Base-by-base conservation (phyloP, 2,888 invertebrate species). In the Orgyia antiqua region DNA sequence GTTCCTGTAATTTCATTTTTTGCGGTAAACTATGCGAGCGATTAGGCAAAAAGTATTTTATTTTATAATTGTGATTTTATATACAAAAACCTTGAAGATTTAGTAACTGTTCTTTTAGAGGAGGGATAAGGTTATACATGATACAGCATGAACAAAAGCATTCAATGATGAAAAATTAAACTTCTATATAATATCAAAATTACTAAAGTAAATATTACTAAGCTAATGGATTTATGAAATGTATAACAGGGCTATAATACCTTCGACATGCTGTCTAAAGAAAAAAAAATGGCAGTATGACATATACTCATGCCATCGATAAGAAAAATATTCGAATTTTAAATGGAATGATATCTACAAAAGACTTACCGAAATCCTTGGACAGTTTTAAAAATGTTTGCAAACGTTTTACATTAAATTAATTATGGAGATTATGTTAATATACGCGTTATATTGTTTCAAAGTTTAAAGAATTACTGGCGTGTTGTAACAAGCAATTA, bases 141-240 rank as follows among this genome's bases (percentile, higher is more conserved):
- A 50, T 31, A 42, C 34, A 36, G 53, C 48, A 53, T 51, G 55
- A 54, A 57, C 50, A 53, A 50, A 70, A 66, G 67, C 64, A 63
- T 55, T 45, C 45, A 57, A 66, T 57, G 53, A 64, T 55, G 42
- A 42, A 51, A 58, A 54, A 45, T 30, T 37, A 50, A 53, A 58
- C 33, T 45, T 50, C 55, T 58, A 45, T 42, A 58, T 58, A 46
- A 54, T 53, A 63, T 55, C 48, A 52, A 59, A 43, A 43, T 19
- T 19, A 19, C 8, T 19, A 36, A 36, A n/a, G n/a, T n/a, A n/a
- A 56, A 46, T 44, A 50, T 36, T 19, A 45, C 54, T 58, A 69
- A 64, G 63, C 66, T 64, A 62, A 59, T 64, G 63, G 40, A 36
- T 44, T 45, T 36, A 66, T 65, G 68, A 62, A 41, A 65, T 69